Evolutionary conservation across 2,797 vertebrate species (phyloP).

Genomic region (Centroberyx gerrardi): DNA sequence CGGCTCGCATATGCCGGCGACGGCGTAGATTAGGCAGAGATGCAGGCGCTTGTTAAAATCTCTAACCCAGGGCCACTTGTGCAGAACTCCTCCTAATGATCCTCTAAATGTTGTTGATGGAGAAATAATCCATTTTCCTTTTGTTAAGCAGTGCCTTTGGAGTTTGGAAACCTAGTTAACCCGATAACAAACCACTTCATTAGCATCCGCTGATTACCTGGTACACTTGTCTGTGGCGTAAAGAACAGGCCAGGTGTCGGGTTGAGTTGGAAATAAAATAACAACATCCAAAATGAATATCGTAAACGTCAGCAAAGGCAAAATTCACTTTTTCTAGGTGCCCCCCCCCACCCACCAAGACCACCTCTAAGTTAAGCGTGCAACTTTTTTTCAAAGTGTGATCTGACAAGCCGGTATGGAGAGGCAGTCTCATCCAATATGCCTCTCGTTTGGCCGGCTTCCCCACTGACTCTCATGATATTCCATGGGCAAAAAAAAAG

Average conservation of each 20-base stretch:
- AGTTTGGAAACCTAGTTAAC: slow-evolving; percentile 91
- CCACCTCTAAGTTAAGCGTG: slow-evolving; percentile 31
- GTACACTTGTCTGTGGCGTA: slow-evolving; percentile 71
- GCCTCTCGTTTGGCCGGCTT: slow-evolving; percentile 23
- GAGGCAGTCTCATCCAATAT: slow-evolving; percentile 28
- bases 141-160: slow-evolving; percentile 91
- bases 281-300: not conserved
- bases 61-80: slow-evolving; percentile 93
- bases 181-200: slow-evolving; percentile 89
- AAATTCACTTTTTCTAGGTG: not conserved
- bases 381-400: slow-evolving; percentile 36
- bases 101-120: slow-evolving; percentile 96
- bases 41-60: slow-evolving; percentile 92
- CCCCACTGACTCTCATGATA: slow-evolving; percentile 36
- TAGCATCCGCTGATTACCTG: slow-evolving; percentile 82
- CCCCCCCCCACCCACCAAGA: not conserved
- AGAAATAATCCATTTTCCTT: slow-evolving; percentile 95
- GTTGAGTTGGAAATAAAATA: slow-evolving; percentile 3
- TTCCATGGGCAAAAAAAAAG: slow-evolving; percentile 39
- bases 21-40: slow-evolving; percentile 91
- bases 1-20: slow-evolving; percentile 93
- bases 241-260: slow-evolving; percentile 22
- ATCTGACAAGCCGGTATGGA: slow-evolving; percentile 38
- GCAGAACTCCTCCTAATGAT: slow-evolving; percentile 94
- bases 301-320: not conserved